Conservation (phyloP, 1,140 invertebrate genomes). For the Pseudoatta argentina region DNA sequence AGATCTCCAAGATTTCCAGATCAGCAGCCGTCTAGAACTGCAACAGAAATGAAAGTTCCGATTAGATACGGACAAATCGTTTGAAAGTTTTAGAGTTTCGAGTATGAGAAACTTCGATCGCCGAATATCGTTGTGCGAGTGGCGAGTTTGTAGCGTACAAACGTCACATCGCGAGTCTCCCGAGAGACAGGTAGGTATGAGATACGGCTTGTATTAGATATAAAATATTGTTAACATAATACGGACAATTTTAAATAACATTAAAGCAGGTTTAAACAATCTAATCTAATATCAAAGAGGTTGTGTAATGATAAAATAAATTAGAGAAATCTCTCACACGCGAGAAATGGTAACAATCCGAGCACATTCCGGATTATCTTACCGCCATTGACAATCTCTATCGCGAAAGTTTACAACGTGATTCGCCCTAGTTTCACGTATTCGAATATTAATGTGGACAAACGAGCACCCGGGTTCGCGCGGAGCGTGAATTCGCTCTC, state of each 20-base stretch:
- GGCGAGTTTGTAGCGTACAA: neutral
- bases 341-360: conserved; percentile 35
- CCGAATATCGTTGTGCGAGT: conserved; percentile 10
- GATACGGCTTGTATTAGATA: neutral
- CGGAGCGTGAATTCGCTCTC: conserved; percentile 66
- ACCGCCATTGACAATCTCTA: conserved; percentile 58
- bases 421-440: conserved; percentile 70
- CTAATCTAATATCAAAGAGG: neutral
- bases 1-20: conserved; percentile 48
- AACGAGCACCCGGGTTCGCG: conserved; percentile 66
- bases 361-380: conserved; percentile 43
- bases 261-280: neutral
- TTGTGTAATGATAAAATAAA: neutral
- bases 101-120: conserved; percentile 25
- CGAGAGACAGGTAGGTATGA: neutral
- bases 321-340: conserved; percentile 10
- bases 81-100: conserved; percentile 49
- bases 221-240: neutral
- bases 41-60: conserved; percentile 56
- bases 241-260: neutral
- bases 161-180: neutral
- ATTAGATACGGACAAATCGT: conserved; percentile 54
- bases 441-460: conserved; percentile 76
- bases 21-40: neutral
- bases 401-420: conserved; percentile 31